Percentiles rank a stretch among this genome's conserved stretches.
phyloP scores from a whole-genome alignment of 2,113 vertebrate genomes.

The Axis porcinus region DNA sequence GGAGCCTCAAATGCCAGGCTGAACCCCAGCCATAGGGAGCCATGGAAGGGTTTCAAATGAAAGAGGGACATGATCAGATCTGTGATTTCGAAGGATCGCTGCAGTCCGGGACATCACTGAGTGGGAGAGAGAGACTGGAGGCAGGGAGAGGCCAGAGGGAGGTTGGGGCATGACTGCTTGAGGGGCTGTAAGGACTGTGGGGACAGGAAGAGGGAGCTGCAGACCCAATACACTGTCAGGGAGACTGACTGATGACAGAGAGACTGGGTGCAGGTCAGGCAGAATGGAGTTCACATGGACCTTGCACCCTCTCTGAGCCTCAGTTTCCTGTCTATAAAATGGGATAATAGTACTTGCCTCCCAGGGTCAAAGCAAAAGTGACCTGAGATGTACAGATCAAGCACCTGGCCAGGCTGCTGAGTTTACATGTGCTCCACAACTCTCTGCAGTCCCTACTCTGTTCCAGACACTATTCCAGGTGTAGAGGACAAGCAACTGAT shows the following conservation, averaged over 20 bases:
- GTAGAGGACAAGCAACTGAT: not conserved
- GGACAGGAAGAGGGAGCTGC: fast-evolving
- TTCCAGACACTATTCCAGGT: not conserved
- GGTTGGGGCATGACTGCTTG: not conserved
- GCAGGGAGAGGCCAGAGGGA: not conserved
- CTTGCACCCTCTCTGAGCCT: not conserved
- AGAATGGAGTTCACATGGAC: not conserved
- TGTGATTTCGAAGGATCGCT: not conserved
- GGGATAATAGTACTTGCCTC: not conserved
- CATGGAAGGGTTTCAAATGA: not conserved
- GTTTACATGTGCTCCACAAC: not conserved
- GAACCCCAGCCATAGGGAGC: not conserved
- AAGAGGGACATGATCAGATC: not conserved
- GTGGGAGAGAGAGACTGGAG: not conserved
- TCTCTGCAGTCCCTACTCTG: not conserved
- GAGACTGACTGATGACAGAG: not conserved
- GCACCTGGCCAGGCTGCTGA: not conserved
- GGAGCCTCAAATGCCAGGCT: not conserved
- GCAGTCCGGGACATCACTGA: not conserved
- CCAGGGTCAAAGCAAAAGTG: not conserved
- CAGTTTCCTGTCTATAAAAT: not conserved
- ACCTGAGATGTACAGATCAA: not conserved
- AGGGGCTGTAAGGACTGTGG: not conserved
- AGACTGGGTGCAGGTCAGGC: not conserved
- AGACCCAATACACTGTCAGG: too few species aligned